phyloP scores from a whole-genome alignment of 2,113 vertebrate species.

The Anoplopoma fimbria region DNA sequence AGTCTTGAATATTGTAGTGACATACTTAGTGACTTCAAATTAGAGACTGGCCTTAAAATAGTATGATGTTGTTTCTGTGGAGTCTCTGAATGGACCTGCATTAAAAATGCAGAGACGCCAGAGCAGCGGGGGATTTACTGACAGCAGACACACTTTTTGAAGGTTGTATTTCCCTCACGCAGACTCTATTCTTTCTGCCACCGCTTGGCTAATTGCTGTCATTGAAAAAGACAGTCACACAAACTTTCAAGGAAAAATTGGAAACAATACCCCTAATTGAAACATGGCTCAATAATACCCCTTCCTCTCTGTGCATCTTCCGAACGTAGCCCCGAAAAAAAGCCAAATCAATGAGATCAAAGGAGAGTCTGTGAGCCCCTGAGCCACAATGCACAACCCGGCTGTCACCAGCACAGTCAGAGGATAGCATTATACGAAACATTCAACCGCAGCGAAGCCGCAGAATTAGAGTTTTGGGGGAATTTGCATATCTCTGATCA shows the following conservation, averaged over 20 bases:
- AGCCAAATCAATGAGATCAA: conserved; percentile 64
- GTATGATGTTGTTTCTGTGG: conserved; percentile 8
- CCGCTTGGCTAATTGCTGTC: conserved; percentile 47
- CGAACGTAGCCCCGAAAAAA: conserved; percentile 18
- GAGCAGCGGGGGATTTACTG: conserved; percentile 50
- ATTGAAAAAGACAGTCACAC: conserved; percentile 31
- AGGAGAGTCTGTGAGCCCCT: conserved; percentile 14
- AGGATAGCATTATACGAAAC: conserved; percentile 25
- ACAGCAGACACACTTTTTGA: conserved; percentile 54
- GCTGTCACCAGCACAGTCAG: conserved; percentile 40
- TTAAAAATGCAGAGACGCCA: conserved; percentile 45
- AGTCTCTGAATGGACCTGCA: conserved; percentile 31
- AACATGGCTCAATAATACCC: conserved; percentile 38
- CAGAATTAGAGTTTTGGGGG: conserved; percentile 50
- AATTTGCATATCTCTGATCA: conserved; percentile 69
- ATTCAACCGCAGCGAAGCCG: conserved; percentile 27
- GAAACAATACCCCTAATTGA: conserved; percentile 31
- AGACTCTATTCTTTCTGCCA: conserved; percentile 45
- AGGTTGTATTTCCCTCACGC: conserved; percentile 39
- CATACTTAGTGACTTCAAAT: conserved; percentile 45
- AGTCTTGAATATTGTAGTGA: conserved; percentile 47
- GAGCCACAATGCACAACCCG: conserved; percentile 40
- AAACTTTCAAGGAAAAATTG: conserved; percentile 28
- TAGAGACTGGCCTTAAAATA: conserved; percentile 44
- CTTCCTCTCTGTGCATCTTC: conserved; percentile 21